These are phyloP conservation scores for Dicroscelio sp. DNA, from an alignment of 2,888 invertebrate genomes.

Conservation along the genomic window DNA sequence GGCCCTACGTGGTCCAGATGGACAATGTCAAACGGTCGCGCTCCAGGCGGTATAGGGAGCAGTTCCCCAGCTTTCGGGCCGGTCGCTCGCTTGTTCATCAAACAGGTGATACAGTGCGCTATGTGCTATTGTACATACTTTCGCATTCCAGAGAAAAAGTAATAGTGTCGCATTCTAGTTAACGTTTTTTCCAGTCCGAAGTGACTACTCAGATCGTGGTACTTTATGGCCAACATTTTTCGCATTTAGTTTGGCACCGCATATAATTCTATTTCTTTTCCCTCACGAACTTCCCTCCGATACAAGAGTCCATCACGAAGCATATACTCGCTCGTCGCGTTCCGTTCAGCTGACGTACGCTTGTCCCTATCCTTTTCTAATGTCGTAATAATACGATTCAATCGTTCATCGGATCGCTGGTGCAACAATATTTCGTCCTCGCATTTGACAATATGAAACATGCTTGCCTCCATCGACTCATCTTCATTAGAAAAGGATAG, in stretches of 20 bases:
- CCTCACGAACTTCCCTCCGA: background rate
- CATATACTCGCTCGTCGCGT: background rate
- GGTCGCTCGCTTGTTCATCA: background rate
- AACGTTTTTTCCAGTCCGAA: constrained; percentile 36
- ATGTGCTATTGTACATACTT: background rate
- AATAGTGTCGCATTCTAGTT: background rate
- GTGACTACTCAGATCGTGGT: constrained; percentile 80
- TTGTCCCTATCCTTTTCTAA: background rate
- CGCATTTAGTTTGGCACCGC: background rate
- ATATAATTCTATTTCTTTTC: background rate
- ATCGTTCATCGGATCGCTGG: constrained; percentile 57
- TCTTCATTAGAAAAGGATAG: too few species aligned
- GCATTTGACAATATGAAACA: background rate
- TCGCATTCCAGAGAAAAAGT: background rate
- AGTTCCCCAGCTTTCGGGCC: background rate
- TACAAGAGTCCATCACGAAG: background rate
- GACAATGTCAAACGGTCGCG: constrained; percentile 80
- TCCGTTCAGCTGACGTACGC: background rate
- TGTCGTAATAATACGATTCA: background rate
- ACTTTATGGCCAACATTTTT: background rate
- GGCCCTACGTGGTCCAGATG: constrained; percentile 83
- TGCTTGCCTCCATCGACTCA: too few species aligned
- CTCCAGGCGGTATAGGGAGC: constrained; percentile 79
- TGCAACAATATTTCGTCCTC: background rate
- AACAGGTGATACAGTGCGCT: background rate